A percentile compares a stretch with the other conserved stretches of the same genome.
phyloP scores from a whole-genome alignment of 2,888 invertebrate species.

The Epirrhoe alternata region DNA sequence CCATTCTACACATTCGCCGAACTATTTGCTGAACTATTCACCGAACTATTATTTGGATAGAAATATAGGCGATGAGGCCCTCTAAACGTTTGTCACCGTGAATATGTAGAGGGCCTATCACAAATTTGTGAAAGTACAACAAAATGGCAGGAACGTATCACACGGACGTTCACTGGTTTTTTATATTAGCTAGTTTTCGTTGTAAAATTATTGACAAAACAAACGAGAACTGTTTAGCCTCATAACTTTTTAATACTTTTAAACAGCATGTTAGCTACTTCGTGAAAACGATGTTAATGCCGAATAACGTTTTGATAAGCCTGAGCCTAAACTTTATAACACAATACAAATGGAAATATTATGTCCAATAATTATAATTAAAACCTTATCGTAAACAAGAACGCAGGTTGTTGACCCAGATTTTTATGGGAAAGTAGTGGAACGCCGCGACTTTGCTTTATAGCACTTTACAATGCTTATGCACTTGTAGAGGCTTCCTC shows the following conservation, averaged over 20 bases:
- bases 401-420: conserved; percentile 58
- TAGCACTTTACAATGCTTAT: background rate
- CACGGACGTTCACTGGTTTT: too few relatives aligned
- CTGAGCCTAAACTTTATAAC: conserved; percentile 33
- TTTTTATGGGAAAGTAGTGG: conserved; percentile 56
- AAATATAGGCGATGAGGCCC: too few relatives aligned
- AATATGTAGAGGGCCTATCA: too few relatives aligned
- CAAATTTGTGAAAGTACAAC: too few relatives aligned
- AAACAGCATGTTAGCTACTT: conserved; percentile 29
- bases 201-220: conserved; percentile 2
- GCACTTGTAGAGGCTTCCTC: background rate
- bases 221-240: background rate
- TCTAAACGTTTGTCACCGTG: too few relatives aligned
- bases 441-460: background rate
- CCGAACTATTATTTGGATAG: too few relatives aligned
- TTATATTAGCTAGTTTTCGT: background rate
- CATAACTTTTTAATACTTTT: conserved; percentile 11
- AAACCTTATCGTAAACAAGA: conserved; percentile 49
- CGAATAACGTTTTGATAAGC: conserved; percentile 35
- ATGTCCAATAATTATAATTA: conserved; percentile 46
- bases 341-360: conserved; percentile 42
- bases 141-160: too few relatives aligned
- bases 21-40: too few relatives aligned
- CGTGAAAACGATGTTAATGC: conserved; percentile 32
- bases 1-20: too few relatives aligned